Percentiles rank a stretch among this genome's conserved stretches.
These are phyloP conservation scores for Strigamia crassipes DNA, from an alignment of 2,888 invertebrate genomes.

Conservation along the genomic window DNA sequence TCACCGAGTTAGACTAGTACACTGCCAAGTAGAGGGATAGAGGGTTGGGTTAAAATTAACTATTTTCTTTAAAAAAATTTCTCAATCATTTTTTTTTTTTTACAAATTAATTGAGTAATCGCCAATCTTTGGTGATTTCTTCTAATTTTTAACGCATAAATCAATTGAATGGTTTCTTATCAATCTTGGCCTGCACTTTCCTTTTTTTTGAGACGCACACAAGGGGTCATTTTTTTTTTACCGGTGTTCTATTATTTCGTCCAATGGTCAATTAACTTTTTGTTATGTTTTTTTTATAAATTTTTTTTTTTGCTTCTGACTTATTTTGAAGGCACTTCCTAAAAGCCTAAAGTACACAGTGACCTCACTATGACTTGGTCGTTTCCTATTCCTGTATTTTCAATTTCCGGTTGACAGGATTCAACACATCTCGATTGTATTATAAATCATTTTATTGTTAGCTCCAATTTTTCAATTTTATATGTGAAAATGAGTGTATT, in stretches of 20 bases:
- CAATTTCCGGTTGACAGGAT: slow-evolving; percentile 31
- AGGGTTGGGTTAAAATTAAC: neutral
- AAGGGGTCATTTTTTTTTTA: neutral
- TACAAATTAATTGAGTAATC: too few species aligned
- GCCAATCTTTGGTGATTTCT: too few species aligned
- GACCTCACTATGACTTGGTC: slow-evolving; percentile 9
- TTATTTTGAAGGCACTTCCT: neutral
- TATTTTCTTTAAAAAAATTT: neutral
- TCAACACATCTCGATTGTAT: neutral
- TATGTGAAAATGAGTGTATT: neutral
- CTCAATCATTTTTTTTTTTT: too few species aligned
- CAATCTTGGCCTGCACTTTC: too few species aligned
- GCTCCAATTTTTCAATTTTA: neutral
- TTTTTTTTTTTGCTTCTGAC: neutral
- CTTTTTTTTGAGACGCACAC: too few species aligned
- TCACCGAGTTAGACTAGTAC: neutral
- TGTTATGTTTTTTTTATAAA: neutral
- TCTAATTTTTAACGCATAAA: too few species aligned
- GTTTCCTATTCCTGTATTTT: slow-evolving; percentile 14
- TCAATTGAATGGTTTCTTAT: too few species aligned
- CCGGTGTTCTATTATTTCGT: neutral
- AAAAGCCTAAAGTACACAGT: neutral
- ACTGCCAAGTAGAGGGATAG: neutral
- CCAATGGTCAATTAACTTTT: neutral
- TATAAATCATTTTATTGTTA: neutral